phyloP scores from a whole-genome alignment of 2,888 invertebrate genomes.

The Drosophila histrio region DNA sequence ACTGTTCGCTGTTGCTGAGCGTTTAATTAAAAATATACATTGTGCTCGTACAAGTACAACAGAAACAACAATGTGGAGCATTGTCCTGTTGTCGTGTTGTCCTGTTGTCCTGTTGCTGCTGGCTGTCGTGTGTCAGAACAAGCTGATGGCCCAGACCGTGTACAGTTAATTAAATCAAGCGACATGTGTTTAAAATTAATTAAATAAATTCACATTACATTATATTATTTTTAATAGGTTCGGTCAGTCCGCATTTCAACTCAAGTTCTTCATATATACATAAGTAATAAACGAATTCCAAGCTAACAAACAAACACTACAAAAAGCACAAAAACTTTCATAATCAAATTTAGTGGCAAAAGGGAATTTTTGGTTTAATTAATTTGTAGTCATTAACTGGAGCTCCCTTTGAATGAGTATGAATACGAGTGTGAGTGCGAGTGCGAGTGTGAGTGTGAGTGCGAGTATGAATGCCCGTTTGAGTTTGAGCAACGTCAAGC shows the following conservation, averaged over 20 bases:
- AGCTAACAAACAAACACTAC: constrained; percentile 27
- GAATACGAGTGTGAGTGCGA: neutral
- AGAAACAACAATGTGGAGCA: neutral
- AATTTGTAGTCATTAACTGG: constrained; percentile 74
- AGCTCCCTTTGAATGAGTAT: constrained; percentile 33
- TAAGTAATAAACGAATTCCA: constrained; percentile 8
- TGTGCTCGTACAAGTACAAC: constrained; percentile 16
- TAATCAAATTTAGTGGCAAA: constrained; percentile 59
- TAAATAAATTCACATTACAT: constrained; percentile 60
- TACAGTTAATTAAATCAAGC: constrained; percentile 75
- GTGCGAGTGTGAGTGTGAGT: neutral
- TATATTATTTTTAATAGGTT: constrained; percentile 54
- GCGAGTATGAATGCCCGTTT: constrained; percentile 1
- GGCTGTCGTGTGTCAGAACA: constrained; percentile 47
- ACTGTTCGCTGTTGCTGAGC: constrained; percentile 29
- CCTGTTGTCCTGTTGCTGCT: constrained; percentile 24
- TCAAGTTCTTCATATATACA: constrained; percentile 1
- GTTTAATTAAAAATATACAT: constrained; percentile 65
- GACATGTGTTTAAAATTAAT: constrained; percentile 71
- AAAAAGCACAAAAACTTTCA: constrained; percentile 41
- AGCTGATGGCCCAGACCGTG: constrained; percentile 48
- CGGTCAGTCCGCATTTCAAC: constrained; percentile 4
- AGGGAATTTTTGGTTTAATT: constrained; percentile 66
- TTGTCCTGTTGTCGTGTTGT: constrained; percentile 6
- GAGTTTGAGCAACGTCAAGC: constrained; percentile 3